Base-by-base conservation (phyloP, 30 jellyfish, hydroid and myxozoan genomes). In the Aurelia sp. region DNA sequence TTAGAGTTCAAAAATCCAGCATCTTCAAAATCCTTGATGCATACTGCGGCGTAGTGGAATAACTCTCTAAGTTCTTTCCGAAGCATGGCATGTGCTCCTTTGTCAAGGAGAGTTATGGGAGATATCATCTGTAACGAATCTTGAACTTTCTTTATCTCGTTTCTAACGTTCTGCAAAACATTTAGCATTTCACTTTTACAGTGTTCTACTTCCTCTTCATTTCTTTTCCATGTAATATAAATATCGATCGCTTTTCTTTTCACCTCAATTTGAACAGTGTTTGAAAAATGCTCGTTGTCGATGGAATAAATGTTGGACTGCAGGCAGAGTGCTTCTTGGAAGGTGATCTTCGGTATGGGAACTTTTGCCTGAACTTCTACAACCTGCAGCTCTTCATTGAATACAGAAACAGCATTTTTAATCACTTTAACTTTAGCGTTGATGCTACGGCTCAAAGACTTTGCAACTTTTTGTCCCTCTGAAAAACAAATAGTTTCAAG, bases 391-490 rank as follows among this genome's bases (percentile, higher is more conserved):
- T 61, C 72, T 61, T 61, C 72, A 61, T 61, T 61, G 72, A 61
- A 61, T 61, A 61, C 72, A 61, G 72, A 61, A 61, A 61, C 72
- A 17, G 72, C 72, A 61, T 61, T 61, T 61, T 61, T 61, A 61
- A 61, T 61, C 22, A 61, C 72, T 61, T 61, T 61, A 17, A 61
- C 72, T 61, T 61, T 61, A 61, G 72, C 72, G 22, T 38, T 61
- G n/a, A 61, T 61, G 72, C 72, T 61, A 61, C 72, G 72, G 72
- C 72, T 61, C 72, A 61, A 38, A 61, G 72, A 61, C 72, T 61
- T 61, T 38, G 72, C 72, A 61, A 61, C 72, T 61, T 61, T 61
- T 61, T 61, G 72, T 61, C 72, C 72, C 72, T 61, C 72, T n/a
- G n/a, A n/a, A n/a, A n/a, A n/a, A n/a, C n/a, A n/a, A n/a, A n/a